Conservation (phyloP, 1,140 invertebrate species). For the Leucophenga varia region DNA sequence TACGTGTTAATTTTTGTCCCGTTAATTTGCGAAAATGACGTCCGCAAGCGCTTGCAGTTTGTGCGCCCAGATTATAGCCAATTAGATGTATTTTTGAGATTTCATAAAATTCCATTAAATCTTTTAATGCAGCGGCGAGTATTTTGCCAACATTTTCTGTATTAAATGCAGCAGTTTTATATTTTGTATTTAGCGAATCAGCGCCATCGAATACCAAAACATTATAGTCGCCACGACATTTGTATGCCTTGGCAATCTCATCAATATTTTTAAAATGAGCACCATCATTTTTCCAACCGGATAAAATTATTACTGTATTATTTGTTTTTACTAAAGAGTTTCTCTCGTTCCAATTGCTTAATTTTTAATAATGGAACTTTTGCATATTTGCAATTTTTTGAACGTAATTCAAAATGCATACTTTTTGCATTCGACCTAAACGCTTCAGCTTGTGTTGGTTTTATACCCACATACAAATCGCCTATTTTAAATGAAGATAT, state of each 20-base stretch:
- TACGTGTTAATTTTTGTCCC: constrained; percentile 42
- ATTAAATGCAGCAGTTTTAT: constrained; percentile 40
- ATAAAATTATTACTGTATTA: too few species aligned
- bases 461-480: too few species aligned
- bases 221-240: constrained; percentile 12
- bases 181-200: constrained; percentile 36
- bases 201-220: constrained; percentile 24
- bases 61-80: constrained; percentile 56
- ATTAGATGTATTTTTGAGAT: constrained; percentile 34
- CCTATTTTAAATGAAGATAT: too few species aligned
- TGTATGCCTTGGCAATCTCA: constrained; percentile 9
- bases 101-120: constrained; percentile 23
- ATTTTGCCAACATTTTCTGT: constrained; percentile 33
- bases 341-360: too few species aligned
- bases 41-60: constrained; percentile 59
- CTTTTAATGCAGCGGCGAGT: constrained; percentile 28
- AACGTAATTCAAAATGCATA: too few species aligned
- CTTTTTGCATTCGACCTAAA: too few species aligned
- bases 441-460: too few species aligned
- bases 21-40: constrained; percentile 41
- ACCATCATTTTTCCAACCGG: too few species aligned
- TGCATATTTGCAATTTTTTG: too few species aligned
- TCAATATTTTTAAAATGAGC: too few species aligned
- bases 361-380: too few species aligned
- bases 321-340: too few species aligned